A percentile compares a stretch with the other conserved stretches of the same genome.
phyloP scores from a whole-genome alignment of 35 echinoderm and acorn worm species.

The Apostichopus parvimensis region DNA sequence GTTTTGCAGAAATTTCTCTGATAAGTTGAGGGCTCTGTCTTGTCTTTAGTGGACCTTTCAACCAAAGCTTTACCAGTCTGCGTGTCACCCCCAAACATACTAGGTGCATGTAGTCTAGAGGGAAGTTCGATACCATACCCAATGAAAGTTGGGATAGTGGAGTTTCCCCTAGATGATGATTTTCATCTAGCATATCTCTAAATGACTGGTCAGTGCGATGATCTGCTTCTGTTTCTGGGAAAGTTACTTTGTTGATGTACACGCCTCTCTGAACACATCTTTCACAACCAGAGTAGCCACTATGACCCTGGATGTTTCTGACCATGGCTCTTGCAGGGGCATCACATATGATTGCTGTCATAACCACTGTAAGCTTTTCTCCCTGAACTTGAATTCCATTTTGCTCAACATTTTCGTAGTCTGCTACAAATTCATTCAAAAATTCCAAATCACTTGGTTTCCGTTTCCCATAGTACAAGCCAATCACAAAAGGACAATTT shows the following conservation, averaged over 20 bases:
- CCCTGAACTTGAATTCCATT: neutral
- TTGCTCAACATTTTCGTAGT: neutral
- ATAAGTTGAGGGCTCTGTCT: neutral
- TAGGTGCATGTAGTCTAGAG: no score
- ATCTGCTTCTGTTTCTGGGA: neutral
- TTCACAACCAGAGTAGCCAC: slow-evolving; percentile 36
- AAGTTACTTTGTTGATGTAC: neutral
- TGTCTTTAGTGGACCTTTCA: slow-evolving; percentile 52
- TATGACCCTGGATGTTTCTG: slow-evolving; percentile 24
- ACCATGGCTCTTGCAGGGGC: slow-evolving; percentile 37
- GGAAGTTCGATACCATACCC: neutral
- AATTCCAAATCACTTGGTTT: slow-evolving; percentile 38
- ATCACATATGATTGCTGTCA: slow-evolving; percentile 30
- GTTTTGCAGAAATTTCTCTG: no score
- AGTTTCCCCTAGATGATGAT: no score
- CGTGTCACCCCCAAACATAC: no score
- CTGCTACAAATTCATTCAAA: slow-evolving; percentile 7
- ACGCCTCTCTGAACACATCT: slow-evolving; percentile 19
- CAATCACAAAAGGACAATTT: slow-evolving; percentile 57
- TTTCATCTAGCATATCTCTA: neutral
- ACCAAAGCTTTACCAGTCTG: slow-evolving; percentile 39
- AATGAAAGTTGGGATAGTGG: no score
- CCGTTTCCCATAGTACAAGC: slow-evolving; percentile 36
- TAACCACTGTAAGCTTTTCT: neutral
- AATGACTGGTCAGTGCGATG: neutral